Evolutionary conservation across 2,113 vertebrate species (phyloP).

Genomic region (Lepidothrix coronata): DNA sequence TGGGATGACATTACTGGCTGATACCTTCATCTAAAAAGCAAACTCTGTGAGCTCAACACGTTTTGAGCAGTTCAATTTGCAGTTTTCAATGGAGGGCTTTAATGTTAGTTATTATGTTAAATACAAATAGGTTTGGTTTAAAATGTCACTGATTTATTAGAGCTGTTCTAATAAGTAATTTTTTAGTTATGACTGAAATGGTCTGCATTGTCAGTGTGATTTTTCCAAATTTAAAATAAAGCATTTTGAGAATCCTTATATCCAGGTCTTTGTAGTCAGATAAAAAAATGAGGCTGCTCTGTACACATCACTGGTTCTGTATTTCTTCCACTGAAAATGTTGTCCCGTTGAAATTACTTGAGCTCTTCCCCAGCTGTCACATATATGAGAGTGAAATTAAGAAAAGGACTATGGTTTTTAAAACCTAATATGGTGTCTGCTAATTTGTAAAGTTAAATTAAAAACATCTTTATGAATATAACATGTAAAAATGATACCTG

Average conservation of each 20-base stretch:
- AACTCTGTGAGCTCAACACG: neutral
- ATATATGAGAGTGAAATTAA: neutral
- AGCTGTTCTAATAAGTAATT: neutral
- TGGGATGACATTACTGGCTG: neutral
- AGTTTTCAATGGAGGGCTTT: neutral
- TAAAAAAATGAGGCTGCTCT: conserved; percentile 37
- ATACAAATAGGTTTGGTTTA: neutral
- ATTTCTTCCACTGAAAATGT: conserved; percentile 25
- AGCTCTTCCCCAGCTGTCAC: neutral
- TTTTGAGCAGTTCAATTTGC: neutral
- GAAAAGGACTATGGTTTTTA: neutral
- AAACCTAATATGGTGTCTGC: neutral
- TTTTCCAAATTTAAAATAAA: conserved; percentile 18
- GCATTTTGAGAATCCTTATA: neutral
- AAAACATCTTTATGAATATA: neutral
- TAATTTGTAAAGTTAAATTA: neutral
- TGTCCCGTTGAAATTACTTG: conserved; percentile 30
- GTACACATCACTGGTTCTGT: neutral
- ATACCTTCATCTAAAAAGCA: neutral
- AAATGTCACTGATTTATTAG: conserved; percentile 5
- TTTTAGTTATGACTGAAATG: conserved; percentile 6
- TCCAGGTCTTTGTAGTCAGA: conserved; percentile 6
- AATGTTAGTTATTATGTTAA: neutral
- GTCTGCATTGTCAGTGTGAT: neutral
- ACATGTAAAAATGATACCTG: neutral